Evolutionary conservation across 2,797 vertebrate genomes (phyloP).

Genomic region (Enteromius thamalakanensis): DNA sequence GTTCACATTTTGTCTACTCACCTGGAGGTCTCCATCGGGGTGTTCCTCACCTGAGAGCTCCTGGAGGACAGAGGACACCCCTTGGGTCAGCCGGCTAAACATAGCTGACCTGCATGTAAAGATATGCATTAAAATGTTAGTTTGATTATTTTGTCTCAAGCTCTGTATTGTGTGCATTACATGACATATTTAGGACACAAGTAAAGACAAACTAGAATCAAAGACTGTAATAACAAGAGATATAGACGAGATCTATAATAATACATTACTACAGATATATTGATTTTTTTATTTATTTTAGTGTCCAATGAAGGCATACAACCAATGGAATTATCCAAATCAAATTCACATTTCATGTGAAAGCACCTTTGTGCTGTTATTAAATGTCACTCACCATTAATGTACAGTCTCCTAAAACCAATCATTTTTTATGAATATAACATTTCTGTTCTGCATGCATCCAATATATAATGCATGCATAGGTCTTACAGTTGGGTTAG

Average conservation of each 20-base stretch:
- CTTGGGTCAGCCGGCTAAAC: constrained; percentile 88
- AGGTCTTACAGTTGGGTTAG: neutral
- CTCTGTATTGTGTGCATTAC: neutral
- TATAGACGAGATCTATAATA: neutral
- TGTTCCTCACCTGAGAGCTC: constrained; percentile 87
- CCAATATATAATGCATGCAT: neutral
- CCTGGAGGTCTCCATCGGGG: constrained; percentile 71
- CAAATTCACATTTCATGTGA: too few relatives aligned
- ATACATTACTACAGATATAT: neutral
- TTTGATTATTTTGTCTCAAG: neutral
- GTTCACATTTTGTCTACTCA: constrained; percentile 68
- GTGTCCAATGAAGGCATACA: neutral
- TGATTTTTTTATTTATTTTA: neutral
- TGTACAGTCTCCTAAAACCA: neutral
- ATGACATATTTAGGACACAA: neutral
- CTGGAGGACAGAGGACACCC: constrained; percentile 83
- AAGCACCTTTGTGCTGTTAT: neutral
- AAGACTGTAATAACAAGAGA: neutral
- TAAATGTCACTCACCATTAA: neutral
- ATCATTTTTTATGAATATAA: neutral
- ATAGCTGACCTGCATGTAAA: constrained; percentile 75
- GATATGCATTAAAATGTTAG: neutral
- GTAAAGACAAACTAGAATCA: neutral
- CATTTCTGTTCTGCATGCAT: neutral
- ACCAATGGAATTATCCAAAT: neutral